Evolutionary conservation across 2,113 vertebrate species (phyloP).

Genomic region (Myotis davidii): DNA sequence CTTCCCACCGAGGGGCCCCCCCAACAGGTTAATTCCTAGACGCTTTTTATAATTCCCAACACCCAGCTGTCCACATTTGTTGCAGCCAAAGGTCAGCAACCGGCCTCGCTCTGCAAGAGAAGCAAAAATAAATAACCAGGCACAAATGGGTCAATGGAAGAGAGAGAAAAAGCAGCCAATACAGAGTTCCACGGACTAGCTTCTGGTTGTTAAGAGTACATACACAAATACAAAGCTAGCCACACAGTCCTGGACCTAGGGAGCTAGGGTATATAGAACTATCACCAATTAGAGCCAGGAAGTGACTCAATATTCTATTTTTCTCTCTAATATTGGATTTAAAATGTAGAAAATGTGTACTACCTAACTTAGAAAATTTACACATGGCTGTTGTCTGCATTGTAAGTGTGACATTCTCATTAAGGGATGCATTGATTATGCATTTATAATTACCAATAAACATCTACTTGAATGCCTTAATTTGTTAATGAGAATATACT

Average conservation of each 20-base stretch:
- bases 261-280: background rate
- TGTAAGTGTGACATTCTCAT: background rate
- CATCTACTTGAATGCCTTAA: conserved; percentile 1
- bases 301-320: background rate
- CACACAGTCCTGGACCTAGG: background rate
- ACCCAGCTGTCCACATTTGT: conserved; percentile 97
- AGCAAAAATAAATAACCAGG: conserved; percentile 53
- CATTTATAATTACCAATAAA: conserved; percentile 42
- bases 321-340: conserved; percentile 16
- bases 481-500: conserved; percentile 15
- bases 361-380: conserved; percentile 36
- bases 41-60: conserved; percentile 98
- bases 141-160: background rate
- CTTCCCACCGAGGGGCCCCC: conserved; percentile 96
- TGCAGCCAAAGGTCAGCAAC: conserved; percentile 96
- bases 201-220: background rate
- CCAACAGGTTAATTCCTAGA: conserved; percentile 93
- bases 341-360: conserved; percentile 29
- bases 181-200: background rate
- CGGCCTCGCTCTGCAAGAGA: conserved; percentile 91
- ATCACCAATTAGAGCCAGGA: background rate
- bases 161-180: background rate
- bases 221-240: background rate
- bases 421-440: background rate
- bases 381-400: background rate